phyloP scores from a whole-genome alignment of 1,140 invertebrate genomes.

The Laupala kohalensis region DNA sequence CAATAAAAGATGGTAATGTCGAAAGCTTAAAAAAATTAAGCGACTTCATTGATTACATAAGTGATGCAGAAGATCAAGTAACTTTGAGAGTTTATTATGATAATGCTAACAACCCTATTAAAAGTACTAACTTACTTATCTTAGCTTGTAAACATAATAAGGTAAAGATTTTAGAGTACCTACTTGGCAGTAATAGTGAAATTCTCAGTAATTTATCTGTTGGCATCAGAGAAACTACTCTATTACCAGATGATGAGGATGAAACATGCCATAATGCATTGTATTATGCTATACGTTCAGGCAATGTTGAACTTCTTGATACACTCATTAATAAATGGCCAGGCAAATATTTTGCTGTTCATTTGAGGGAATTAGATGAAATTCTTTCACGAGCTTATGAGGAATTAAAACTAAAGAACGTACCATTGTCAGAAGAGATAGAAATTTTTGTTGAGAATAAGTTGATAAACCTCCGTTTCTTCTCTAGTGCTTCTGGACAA shows the following conservation, averaged over 20 bases:
- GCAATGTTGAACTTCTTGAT: conserved; percentile 9
- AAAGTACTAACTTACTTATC: not conserved
- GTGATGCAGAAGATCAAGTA: not conserved
- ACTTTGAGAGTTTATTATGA: no score
- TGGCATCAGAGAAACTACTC: not conserved
- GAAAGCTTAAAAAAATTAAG: no score
- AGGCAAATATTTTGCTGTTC: conserved; percentile 1
- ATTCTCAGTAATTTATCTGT: not conserved
- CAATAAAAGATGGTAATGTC: no score
- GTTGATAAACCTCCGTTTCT: conserved; percentile 8
- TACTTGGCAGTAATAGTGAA: not conserved
- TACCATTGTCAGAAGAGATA: conserved; percentile 11
- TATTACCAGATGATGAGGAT: conserved; percentile 6
- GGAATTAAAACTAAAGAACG: conserved; percentile 12
- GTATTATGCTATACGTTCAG: conserved; percentile 11
- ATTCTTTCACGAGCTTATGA: conserved; percentile 11
- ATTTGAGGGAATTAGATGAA: conserved; percentile 7
- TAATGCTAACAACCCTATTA: not conserved
- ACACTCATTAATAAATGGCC: conserved; percentile 14
- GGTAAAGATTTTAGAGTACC: not conserved
- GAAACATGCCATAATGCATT: conserved; percentile 7
- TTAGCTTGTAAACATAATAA: not conserved
- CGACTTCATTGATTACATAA: not conserved
- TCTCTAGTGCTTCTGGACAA: not conserved
- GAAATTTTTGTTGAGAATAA: conserved; percentile 12